phyloP scores from a whole-genome alignment of 35 echinoderm and acorn worm species.

The Apostichopus parvimensis region DNA sequence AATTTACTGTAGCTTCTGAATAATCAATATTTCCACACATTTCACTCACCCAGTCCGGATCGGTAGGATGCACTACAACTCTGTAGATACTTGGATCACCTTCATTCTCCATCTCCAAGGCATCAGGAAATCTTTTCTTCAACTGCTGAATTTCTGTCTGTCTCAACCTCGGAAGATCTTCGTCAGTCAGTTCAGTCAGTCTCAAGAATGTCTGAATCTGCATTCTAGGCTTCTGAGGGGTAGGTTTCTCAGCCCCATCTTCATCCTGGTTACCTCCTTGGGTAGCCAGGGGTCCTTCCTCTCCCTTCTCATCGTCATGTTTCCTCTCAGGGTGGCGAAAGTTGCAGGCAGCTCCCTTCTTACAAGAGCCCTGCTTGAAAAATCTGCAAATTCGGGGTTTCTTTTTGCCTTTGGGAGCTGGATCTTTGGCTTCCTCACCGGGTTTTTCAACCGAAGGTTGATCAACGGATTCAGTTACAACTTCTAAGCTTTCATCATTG shows the following conservation, averaged over 20 bases:
- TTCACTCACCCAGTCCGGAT: slow-evolving; percentile 94
- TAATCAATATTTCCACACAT: not conserved
- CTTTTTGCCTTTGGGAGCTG: not conserved
- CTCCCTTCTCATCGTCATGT: not conserved
- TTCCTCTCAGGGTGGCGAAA: slow-evolving; percentile 63
- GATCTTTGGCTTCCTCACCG: not conserved
- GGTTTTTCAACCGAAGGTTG: not conserved
- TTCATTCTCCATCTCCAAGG: slow-evolving; percentile 53
- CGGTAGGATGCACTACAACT: slow-evolving; percentile 74
- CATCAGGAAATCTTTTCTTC: slow-evolving; percentile 64
- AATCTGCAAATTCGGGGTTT: slow-evolving; percentile 62
- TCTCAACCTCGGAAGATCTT: slow-evolving; percentile 63
- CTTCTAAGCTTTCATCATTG: not conserved
- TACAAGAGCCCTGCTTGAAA: slow-evolving; percentile 76
- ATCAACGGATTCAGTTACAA: not conserved
- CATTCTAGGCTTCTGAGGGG: not conserved
- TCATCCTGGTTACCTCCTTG: not conserved
- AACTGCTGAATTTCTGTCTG: slow-evolving; percentile 75
- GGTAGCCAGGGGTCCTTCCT: not conserved
- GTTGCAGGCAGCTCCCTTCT: slow-evolving; percentile 55
- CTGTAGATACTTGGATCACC: slow-evolving; percentile 59
- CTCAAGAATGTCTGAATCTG: slow-evolving; percentile 50
- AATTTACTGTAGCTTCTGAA: too few relatives aligned
- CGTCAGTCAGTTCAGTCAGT: slow-evolving; percentile 65
- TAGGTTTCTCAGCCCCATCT: slow-evolving; percentile 38